These are phyloP conservation scores for Iguana delicatissima DNA, from an alignment of 2,797 vertebrate species.

Conservation along the genomic window DNA sequence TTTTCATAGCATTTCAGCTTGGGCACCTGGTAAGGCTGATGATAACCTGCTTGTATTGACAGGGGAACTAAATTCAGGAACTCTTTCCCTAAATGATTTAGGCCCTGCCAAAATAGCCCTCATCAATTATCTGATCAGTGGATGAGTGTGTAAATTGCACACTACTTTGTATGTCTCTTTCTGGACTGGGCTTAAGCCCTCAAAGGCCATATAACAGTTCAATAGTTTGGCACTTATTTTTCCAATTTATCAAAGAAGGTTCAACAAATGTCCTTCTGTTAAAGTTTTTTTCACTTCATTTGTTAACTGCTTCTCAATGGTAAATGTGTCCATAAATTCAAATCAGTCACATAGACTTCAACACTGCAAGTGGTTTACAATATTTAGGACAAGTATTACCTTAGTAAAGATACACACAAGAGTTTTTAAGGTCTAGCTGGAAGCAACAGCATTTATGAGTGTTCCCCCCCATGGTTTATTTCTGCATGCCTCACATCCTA, in stretches of 20 bases:
- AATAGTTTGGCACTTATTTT: too few species aligned
- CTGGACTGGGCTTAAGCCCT: too few species aligned
- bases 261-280: too few species aligned
- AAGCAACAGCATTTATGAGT: not conserved
- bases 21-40: not conserved
- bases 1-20: not conserved
- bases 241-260: too few species aligned
- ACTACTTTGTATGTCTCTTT: too few species aligned
- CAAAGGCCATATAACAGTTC: too few species aligned
- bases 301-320: too few species aligned
- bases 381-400: not conserved
- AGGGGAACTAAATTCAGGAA: not conserved
- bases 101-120: too few species aligned
- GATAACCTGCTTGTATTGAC: not conserved
- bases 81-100: not conserved
- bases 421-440: conserved; percentile 21
- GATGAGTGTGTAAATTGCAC: too few species aligned
- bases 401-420: not conserved
- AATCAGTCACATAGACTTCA: not conserved
- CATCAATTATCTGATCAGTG: too few species aligned
- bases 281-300: too few species aligned
- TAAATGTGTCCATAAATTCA: not conserved
- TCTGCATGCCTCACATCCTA: not conserved
- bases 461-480: conserved; percentile 23
- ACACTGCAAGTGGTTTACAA: not conserved